Percentiles rank a stretch among this genome's conserved stretches.
Conservation (phyloP, 1,140 invertebrate genomes). For the Aphaenogaster floridana region DNA sequence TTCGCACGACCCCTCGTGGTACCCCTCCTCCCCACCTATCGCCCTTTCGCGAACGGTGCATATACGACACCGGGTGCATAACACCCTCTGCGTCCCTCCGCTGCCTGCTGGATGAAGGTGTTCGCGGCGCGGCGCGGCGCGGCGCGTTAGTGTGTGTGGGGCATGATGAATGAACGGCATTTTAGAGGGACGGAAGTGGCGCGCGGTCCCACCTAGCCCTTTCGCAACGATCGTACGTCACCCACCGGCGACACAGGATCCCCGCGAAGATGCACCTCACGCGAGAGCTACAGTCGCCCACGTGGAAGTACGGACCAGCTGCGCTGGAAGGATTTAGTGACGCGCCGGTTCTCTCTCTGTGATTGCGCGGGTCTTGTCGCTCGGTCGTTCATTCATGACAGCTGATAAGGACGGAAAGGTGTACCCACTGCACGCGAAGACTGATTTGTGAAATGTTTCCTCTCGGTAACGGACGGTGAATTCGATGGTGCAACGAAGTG, state of each 20-base stretch:
- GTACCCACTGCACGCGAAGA: background rate
- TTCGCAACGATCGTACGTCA: constrained; percentile 60
- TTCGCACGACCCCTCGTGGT: constrained; percentile 23
- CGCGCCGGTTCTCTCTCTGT: constrained; percentile 32
- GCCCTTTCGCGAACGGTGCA: constrained; percentile 33
- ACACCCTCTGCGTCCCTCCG: background rate
- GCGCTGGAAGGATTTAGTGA: constrained; percentile 57
- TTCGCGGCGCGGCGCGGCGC: constrained; percentile 8
- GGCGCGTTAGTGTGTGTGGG: constrained; percentile 61
- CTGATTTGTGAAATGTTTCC: constrained; percentile 34
- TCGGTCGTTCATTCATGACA: constrained; percentile 35
- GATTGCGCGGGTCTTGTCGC: constrained; percentile 47
- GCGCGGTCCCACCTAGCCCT: constrained; percentile 35
- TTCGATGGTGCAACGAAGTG: background rate
- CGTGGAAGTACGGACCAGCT: constrained; percentile 67
- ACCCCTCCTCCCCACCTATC: constrained; percentile 43
- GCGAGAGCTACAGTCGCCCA: constrained; percentile 46
- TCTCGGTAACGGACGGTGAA: constrained; percentile 4
- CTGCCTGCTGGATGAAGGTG: constrained; percentile 20
- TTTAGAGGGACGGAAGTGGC: constrained; percentile 62
- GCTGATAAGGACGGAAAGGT: constrained; percentile 27
- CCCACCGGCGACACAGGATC: constrained; percentile 32
- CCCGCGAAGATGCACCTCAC: constrained; percentile 30
- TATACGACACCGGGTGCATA: constrained; percentile 34
- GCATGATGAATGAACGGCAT: constrained; percentile 71